phyloP scores from a whole-genome alignment of 2,113 vertebrate species.

The Alaudala cheleensis region DNA sequence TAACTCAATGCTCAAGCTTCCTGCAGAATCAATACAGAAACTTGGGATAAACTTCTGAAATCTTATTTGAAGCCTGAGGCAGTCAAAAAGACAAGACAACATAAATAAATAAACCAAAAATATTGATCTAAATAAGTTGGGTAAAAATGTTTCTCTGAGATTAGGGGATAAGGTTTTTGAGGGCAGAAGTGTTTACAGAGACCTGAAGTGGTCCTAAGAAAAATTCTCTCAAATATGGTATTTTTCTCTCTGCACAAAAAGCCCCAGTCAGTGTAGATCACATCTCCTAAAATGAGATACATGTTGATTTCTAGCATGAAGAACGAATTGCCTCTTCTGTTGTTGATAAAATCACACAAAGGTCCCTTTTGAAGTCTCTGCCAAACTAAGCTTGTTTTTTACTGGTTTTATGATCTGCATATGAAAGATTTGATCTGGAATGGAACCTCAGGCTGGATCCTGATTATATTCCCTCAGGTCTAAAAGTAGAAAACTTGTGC shows the following conservation, averaged over 20 bases:
- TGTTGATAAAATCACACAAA: constrained; percentile 9
- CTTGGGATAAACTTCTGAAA: not conserved
- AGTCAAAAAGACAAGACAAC: not conserved
- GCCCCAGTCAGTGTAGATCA: not conserved
- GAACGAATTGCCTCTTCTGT: not conserved
- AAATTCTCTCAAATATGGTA: not conserved
- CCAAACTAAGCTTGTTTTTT: constrained; percentile 17
- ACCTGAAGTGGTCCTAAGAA: not conserved
- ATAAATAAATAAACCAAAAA: constrained; percentile 3
- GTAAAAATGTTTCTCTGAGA: not conserved
- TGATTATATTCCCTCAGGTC: not conserved
- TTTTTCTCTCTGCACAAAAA: not conserved
- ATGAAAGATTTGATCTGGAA: constrained; percentile 7
- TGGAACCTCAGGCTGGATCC: not conserved
- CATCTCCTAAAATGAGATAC: not conserved
- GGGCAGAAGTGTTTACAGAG: not conserved
- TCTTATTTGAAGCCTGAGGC: not conserved
- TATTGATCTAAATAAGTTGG: not conserved
- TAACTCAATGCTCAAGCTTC: not conserved
- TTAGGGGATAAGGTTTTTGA: not conserved
- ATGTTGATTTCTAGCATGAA: not conserved
- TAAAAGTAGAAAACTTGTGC: not conserved
- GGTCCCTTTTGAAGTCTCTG: constrained; percentile 11
- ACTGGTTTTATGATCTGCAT: not conserved
- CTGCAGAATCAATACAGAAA: not conserved